A percentile compares a stretch with the other conserved stretches of the same genome.
Conservation (phyloP, 2,113 vertebrate genomes). For the Petroica traversi region DNA sequence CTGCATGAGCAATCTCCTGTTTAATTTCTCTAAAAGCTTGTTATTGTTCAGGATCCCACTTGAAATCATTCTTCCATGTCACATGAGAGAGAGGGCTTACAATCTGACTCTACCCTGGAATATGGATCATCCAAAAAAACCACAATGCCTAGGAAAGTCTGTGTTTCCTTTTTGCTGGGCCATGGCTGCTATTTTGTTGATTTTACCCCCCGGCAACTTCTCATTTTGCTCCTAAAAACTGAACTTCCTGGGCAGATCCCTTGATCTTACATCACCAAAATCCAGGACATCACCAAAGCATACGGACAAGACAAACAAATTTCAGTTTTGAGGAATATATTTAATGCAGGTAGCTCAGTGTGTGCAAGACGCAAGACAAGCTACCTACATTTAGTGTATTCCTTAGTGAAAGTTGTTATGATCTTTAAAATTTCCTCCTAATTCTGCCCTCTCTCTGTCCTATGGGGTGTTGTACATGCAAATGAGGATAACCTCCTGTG, state of each 20-base stretch:
- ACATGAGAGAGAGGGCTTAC: neutral
- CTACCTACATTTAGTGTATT: neutral
- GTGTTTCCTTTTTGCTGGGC: neutral
- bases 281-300: neutral
- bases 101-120: neutral
- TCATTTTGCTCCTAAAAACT: neutral
- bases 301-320: neutral
- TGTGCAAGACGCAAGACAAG: neutral
- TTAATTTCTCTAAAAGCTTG: neutral
- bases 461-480: neutral
- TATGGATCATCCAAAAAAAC: neutral
- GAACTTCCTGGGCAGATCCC: neutral
- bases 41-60: neutral
- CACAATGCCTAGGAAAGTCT: neutral
- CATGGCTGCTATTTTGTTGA: neutral
- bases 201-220: neutral
- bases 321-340: neutral
- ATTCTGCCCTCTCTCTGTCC: neutral
- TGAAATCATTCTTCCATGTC: neutral
- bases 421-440: neutral
- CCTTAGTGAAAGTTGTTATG: neutral
- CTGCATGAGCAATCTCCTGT: neutral
- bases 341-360: neutral
- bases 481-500: neutral
- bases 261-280: neutral